phyloP scores from a whole-genome alignment of 2,113 vertebrate genomes.

The Aythya baeri region DNA sequence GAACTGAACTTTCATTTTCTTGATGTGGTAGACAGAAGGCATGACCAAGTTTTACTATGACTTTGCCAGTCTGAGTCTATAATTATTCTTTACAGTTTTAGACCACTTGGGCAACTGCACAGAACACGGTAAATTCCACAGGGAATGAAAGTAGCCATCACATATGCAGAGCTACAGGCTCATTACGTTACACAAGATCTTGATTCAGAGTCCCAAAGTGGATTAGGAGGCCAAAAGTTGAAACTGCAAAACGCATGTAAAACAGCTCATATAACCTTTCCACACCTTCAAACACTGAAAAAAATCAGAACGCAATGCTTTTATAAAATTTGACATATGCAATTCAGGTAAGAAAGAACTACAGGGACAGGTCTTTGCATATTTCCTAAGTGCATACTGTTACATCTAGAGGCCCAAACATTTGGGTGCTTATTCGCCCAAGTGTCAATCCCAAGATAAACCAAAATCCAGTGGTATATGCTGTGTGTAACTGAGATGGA shows the following conservation, averaged over 20 bases:
- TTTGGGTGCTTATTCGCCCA: not conserved
- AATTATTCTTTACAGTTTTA: not conserved
- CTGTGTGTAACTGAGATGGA: not conserved
- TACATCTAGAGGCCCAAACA: not conserved
- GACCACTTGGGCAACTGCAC: constrained; percentile 26
- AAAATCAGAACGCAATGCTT: not conserved
- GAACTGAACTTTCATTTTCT: not conserved
- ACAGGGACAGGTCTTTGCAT: not conserved
- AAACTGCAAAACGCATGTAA: constrained; percentile 1
- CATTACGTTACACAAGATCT: not conserved
- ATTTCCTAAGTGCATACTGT: not conserved
- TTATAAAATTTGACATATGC: not conserved
- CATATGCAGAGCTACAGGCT: not conserved
- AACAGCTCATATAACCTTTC: not conserved
- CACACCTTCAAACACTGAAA: not conserved
- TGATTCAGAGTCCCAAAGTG: not conserved
- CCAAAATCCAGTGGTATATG: not conserved
- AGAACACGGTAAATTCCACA: constrained; percentile 24
- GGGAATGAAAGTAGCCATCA: not conserved
- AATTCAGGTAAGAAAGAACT: not conserved
- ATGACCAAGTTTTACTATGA: not conserved
- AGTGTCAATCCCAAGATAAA: not conserved
- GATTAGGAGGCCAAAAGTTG: not conserved
- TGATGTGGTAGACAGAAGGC: not conserved
- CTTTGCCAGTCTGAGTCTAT: not conserved